Evolutionary conservation across 2,888 invertebrate genomes (phyloP).

Genomic region (Crossocerus cetratus): DNA sequence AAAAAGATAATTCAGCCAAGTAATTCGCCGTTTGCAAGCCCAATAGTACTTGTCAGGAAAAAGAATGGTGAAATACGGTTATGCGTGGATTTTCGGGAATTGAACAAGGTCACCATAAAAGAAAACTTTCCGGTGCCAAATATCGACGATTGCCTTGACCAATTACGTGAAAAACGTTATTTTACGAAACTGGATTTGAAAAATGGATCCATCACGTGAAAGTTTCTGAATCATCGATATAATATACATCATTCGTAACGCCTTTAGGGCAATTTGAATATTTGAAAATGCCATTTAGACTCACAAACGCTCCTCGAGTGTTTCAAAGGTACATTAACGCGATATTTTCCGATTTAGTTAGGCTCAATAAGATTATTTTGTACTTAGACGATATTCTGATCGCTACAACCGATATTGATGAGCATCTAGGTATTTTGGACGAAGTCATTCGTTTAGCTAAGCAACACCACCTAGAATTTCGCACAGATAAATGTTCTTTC

Average conservation of each 20-base stretch:
- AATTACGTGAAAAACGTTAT: not conserved
- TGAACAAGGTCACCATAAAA: not conserved
- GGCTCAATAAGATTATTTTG: slow-evolving; percentile 2
- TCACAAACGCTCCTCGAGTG: slow-evolving; percentile 13
- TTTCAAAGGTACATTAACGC: slow-evolving; percentile 15
- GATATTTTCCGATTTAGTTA: not conserved
- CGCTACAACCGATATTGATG: not conserved
- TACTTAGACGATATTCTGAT: slow-evolving; percentile 21
- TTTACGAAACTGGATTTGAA: not conserved
- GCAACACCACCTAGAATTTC: slow-evolving; percentile 4
- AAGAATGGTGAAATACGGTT: not conserved
- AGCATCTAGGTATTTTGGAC: slow-evolving; percentile 19
- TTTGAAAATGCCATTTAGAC: slow-evolving; percentile 9
- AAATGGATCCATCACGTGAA: not conserved
- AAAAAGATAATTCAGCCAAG: not conserved
- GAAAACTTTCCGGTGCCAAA: not conserved
- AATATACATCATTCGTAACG: slow-evolving; percentile 4
- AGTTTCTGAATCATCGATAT: not conserved
- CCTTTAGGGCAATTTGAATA: slow-evolving; percentile 19
- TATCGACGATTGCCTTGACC: not conserved
- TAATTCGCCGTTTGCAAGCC: not conserved
- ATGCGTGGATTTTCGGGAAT: not conserved
- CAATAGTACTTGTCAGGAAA: not conserved
- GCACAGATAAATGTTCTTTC: slow-evolving; percentile 25
- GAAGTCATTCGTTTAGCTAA: slow-evolving; percentile 33